Base-by-base conservation (phyloP, 2,888 invertebrate genomes). In the Ecliptopera silaceata region DNA sequence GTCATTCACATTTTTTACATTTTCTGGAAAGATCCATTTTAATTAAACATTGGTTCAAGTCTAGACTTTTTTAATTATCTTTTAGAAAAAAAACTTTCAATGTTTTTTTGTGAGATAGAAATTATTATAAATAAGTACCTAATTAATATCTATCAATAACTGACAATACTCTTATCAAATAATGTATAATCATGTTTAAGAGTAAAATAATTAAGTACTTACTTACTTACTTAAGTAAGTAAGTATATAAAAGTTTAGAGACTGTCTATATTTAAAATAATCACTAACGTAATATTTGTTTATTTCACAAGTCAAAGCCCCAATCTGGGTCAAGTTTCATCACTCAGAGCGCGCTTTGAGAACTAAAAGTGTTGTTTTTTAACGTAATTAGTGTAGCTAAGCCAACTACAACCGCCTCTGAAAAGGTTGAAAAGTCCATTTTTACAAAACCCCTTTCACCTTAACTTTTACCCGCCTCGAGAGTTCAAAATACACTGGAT, bases 301-400 rank as follows among this genome's bases (percentile, higher is more conserved):
- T 49, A 41, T 48, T 44, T 59, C 49, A 50, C 43, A 46, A 49
- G 48, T 52, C n/a, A 45, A 53, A 53, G 32, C 54, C 57, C 49
- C 63, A 69, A 79, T 71, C 56, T 75, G 63, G 77, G 79, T 75
- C 80, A 77, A 77, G 76, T 72, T 61, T 70, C 65, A 70, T 65
- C 63, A 68, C 71, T 68, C 64, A 59, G 67, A 70, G 61, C 67
- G 66, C 63, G 67, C 70, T 75, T 78, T 77, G 70, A 75, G 70
- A 70, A 70, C 68, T 70, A 72, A 80, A 75, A 82, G 77, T 80
- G 81, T 80, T 83, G 82, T 81, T 84, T 84, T 84, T 84, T 81
- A 81, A 86, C 79, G 74, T 86, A 87, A 87, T 88, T 88, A 87
- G 81, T 81, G 84, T 78, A 69, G 73, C 79, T 74, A 75, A 77